Evolutionary conservation across 2,797 vertebrate species (phyloP), one percentile per base, ranked within the genome.

Genomic region (Pterois miles): DNA sequence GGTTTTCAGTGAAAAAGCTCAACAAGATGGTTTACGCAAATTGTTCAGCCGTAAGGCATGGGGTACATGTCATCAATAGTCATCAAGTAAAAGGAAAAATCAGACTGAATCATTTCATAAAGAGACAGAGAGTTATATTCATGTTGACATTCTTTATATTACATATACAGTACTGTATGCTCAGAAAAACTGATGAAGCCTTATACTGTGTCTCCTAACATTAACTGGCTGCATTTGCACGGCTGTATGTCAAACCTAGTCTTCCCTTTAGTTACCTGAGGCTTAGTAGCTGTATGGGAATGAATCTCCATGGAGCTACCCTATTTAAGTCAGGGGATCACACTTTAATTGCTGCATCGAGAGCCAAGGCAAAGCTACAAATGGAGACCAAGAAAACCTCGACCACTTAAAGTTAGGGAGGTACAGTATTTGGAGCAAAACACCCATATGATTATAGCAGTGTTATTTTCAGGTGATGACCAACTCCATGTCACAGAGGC

Each of bases 281-380:
- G 75, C 74, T 75, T 48, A 68, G 52, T 38, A 57, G 73, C 54
- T 54, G 57, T 71, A 87, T 64, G 27, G 20, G 29, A 71, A 74
- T 56, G 50, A 83, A 72, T 71, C 76, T 78, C 58, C 0, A 46
- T 29, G 66, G 65, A 85, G 48, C 60, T 50, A 59, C 46, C 71
- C 74, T 27, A 58, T 85, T 87, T 85, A 82, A 76, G 48, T 65
- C 50, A 27, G 48, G 48, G 13, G 59, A 66, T 74, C 56, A 34
- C 52, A 58, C 69, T 70, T 52, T 85, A 82, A 84, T 78, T 59
- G 77, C 43, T 36, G 70, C 75, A 63, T 67, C 65, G 58, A 54
- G 33, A 71, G 65, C 31, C 69, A 48, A 59, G 56, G 12, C 48
- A 62, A 43, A 65, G 53, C 60, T 66, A 31, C 54, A 53, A 68